Evolutionary conservation across 1,140 invertebrate species (phyloP), one percentile per base, ranked within the genome.

Genomic region (Micrasema longulum): DNA sequence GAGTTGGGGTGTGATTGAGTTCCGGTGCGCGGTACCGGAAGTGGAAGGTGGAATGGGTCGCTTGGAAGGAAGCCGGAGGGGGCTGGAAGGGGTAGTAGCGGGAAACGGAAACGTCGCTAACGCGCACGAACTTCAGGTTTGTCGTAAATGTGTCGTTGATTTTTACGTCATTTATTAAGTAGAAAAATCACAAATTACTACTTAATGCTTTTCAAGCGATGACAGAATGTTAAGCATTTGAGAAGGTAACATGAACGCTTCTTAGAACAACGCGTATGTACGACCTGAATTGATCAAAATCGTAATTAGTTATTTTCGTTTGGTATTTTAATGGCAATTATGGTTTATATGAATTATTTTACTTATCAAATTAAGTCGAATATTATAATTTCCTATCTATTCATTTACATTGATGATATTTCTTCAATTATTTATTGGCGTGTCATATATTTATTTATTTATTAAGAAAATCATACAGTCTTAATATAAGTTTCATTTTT

Each of bases 1-100:
- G 64, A 55, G 71, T 53, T 26, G 71, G 65, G 41, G 71, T 48
- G 57, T 69, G 71, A 73, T 73, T 69, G 71, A 50, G 41, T 73
- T 73, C 71, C 71, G 71, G 71, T 38, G 65, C 55, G 55, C 71
- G 57, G 35, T 31, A 5, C 65, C 50, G 71, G 65, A 73, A 69
- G 65, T 26, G 20, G 20, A 20, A 23, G 35, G 45, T 23, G 18
- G 26, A n/a, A 26, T 11, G 14, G 9, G 35, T 20, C 14, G 9
- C 35, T 11, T 12, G 5, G 35, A n/a, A 5, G 57, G 14, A 36
- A 5, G 35, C 14, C 2, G 18, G 36, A 10, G 20, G 38, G 5
- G 57, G 35, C 10, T 18, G 22, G 14, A 2, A 5, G 9, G n/a
- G 16, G 38, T 1, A 11, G 38, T 23, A 20, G 18, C 57, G 38